These are phyloP conservation scores for Uromys caudimaculatus DNA, from an alignment of 2,797 vertebrate species.

Conservation along the genomic window DNA sequence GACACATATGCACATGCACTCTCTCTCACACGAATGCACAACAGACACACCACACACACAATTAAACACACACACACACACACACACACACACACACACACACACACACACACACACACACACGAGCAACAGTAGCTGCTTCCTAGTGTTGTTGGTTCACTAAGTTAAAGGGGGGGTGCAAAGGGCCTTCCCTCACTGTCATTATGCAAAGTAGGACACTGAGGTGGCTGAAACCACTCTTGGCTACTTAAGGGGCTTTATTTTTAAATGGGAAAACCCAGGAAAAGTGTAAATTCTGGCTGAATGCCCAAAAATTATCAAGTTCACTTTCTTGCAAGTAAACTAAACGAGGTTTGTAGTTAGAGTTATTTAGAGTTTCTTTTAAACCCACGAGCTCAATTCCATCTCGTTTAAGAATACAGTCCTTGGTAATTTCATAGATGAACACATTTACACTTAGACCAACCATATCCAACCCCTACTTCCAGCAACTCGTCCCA, in stretches of 20 bases:
- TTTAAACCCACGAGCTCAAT: not conserved
- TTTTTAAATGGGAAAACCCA: slow-evolving; percentile 13
- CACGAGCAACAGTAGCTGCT: not conserved
- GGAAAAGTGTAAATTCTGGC: slow-evolving; percentile 30
- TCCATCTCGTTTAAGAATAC: not conserved
- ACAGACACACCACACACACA: not conserved
- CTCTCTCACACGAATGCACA: not conserved
- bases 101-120: not conserved
- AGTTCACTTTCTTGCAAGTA: not conserved
- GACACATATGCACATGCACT: too few relatives aligned
- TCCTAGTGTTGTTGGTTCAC: not conserved
- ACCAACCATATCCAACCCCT: not conserved
- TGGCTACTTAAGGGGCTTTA: not conserved
- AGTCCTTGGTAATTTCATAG: not conserved
- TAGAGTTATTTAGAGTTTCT: not conserved
- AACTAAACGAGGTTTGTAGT: not conserved
- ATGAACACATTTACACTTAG: not conserved
- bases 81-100: not conserved
- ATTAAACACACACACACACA: not conserved
- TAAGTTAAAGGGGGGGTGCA: not conserved
- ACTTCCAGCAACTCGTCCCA: not conserved
- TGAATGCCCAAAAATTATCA: not conserved
- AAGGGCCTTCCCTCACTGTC: not conserved
- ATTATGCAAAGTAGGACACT: not conserved
- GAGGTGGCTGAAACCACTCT: not conserved